These are phyloP conservation scores for Timandra comae DNA, from an alignment of 2,888 invertebrate species.

Conservation along the genomic window DNA sequence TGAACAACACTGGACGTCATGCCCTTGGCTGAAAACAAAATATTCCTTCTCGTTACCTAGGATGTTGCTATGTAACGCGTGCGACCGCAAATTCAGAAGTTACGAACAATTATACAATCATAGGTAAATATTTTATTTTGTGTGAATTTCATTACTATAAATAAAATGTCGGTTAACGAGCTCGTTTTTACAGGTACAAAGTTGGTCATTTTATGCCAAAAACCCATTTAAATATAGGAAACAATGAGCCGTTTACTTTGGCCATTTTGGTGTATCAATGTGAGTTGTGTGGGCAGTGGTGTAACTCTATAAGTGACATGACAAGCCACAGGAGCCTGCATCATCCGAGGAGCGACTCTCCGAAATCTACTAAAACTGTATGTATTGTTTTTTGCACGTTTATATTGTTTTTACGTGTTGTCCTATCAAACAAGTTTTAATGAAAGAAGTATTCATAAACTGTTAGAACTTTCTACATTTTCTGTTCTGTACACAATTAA, in stretches of 20 bases:
- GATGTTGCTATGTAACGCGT: constrained; percentile 62
- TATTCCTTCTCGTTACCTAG: constrained; percentile 62
- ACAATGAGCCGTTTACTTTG: constrained; percentile 24
- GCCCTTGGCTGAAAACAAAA: constrained; percentile 54
- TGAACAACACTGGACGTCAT: constrained; percentile 60
- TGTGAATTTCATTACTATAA: too few species aligned
- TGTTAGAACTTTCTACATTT: too few species aligned
- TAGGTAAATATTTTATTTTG: constrained; percentile 37
- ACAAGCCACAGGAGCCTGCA: constrained; percentile 51
- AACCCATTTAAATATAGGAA: constrained; percentile 30
- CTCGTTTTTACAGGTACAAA: constrained; percentile 62
- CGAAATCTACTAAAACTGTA: constrained; percentile 33
- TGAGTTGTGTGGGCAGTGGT: constrained; percentile 59
- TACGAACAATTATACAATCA: constrained; percentile 69
- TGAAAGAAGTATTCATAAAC: too few species aligned
- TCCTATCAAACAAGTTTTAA: too few species aligned
- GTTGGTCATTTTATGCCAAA: constrained; percentile 59
- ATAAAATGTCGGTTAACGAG: too few species aligned
- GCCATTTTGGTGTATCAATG: constrained; percentile 59
- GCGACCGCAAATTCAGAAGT: constrained; percentile 66
- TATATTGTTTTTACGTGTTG: too few species aligned
- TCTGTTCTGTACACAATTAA: too few species aligned
- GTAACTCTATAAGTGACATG: constrained; percentile 40
- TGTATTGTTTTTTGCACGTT: too few species aligned
- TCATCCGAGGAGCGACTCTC: constrained; percentile 36